These are phyloP conservation scores for Enteromius treurensis DNA, from an alignment of 2,797 vertebrate species.

Conservation along the genomic window DNA sequence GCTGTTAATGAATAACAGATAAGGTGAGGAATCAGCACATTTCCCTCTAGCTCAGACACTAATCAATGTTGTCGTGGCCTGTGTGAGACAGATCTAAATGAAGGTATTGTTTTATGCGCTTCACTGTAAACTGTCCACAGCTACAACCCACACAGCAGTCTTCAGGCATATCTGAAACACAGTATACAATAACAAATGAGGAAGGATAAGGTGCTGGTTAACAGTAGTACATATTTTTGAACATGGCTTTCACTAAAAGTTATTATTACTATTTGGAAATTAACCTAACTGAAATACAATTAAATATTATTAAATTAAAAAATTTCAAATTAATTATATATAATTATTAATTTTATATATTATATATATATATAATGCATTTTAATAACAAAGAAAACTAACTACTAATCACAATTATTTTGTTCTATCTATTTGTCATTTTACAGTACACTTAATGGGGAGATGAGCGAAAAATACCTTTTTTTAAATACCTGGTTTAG, in stretches of 20 bases:
- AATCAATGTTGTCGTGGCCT: conserved; percentile 71
- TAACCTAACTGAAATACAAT: background rate
- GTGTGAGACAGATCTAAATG: conserved; percentile 64
- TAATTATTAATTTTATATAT: too few relatives aligned
- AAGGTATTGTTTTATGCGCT: conserved; percentile 70
- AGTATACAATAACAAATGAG: background rate
- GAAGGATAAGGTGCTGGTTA: background rate
- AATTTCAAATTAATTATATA: too few relatives aligned
- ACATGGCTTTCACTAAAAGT: background rate
- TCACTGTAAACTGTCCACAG: conserved; percentile 53
- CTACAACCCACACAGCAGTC: conserved; percentile 3
- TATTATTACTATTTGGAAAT: background rate
- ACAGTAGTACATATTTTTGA: background rate
- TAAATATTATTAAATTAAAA: too few relatives aligned
- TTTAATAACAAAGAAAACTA: too few relatives aligned
- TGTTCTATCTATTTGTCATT: background rate
- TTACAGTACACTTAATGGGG: background rate
- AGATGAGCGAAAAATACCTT: background rate
- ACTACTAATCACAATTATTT: background rate
- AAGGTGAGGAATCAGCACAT: conserved; percentile 77
- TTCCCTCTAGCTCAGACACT: conserved; percentile 71
- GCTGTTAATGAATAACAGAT: conserved; percentile 81
- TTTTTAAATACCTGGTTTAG: background rate
- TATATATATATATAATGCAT: too few relatives aligned
- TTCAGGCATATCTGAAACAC: background rate